Conservation (phyloP, 2,888 invertebrate species). For the Salticus scenicus region DNA sequence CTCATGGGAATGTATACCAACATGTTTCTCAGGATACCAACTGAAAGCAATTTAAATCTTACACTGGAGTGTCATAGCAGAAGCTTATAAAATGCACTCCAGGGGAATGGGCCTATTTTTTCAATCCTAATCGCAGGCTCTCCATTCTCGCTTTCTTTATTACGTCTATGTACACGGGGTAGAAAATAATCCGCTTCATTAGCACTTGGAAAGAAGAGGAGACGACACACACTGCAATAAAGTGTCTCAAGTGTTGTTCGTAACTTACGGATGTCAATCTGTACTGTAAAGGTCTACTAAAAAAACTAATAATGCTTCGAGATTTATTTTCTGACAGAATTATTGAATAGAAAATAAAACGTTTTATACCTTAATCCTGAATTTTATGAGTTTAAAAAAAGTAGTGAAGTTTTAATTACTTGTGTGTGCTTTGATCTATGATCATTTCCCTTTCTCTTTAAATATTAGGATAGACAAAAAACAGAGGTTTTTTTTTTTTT, state of each 20-base stretch:
- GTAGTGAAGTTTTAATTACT: too few species aligned
- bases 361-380: too few species aligned
- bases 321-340: too few species aligned
- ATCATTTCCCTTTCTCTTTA: too few species aligned
- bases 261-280: background rate
- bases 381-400: too few species aligned
- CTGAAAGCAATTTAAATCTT: background rate
- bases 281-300: too few species aligned
- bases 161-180: background rate
- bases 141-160: background rate
- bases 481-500: too few species aligned
- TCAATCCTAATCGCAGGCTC: background rate
- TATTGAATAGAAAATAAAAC: too few species aligned
- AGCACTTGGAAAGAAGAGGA: conserved; percentile 1
- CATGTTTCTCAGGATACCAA: background rate
- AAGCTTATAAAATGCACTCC: conserved; percentile 10
- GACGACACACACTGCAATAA: background rate
- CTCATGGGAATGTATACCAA: background rate
- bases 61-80: background rate
- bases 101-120: background rate
- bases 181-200: conserved; percentile 18
- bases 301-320: too few species aligned
- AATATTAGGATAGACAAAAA: too few species aligned
- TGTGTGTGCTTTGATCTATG: too few species aligned
- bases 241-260: background rate